Base-by-base conservation (phyloP, 2,113 vertebrate genomes). In the Artemisiospiza belli region DNA sequence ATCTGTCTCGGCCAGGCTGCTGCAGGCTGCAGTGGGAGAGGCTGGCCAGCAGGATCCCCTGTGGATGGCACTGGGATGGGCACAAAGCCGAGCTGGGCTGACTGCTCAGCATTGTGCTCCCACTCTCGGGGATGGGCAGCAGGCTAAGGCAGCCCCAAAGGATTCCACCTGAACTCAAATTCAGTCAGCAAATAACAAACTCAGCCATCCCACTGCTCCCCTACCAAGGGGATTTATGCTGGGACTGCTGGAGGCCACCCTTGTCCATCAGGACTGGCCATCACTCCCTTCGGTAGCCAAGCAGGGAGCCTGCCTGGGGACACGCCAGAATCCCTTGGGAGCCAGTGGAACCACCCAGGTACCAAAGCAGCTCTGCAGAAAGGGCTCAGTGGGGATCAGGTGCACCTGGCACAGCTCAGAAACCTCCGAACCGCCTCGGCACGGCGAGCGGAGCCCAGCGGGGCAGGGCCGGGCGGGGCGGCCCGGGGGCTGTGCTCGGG, bases 141-240 rank as follows among this genome's bases (percentile, higher is more conserved):
- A 21, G 9, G 52, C 52, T 54, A 17, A 30, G 6, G 6, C 28
- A 30, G 28, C 10, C 28, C 28, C 2, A 4, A 52, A 52, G 51
- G 51, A 54, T 54, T 54, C 51, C 51, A 54, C 10, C 28, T 44
- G 46, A 80, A 43, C 27, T 69, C 30, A 16, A 28, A 59, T 52
- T 76, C 59, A 68, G 44, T 7, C 54, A 83, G 49, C 0, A 27
- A 24, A 10, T 51, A 46, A 83, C 49, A 18, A 79, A 63, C 21
- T 67, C 52, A 54, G 52, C 43, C 43, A 58, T 6, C 7, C 11
- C 66, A n/a, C 28, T 52, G n/a, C n/a, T 49, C 62, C 43, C 54
- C 41, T 68, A 86, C 54, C 30, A 55, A 0, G 0, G 41, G 8
- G 25, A 51, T 21, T 51, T 0, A 0, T 28, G 15, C 18, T 63